Evolutionary conservation across 2,797 vertebrate genomes (phyloP), one percentile per base, ranked within the genome.

Genomic region (Coregonus suidteri): DNA sequence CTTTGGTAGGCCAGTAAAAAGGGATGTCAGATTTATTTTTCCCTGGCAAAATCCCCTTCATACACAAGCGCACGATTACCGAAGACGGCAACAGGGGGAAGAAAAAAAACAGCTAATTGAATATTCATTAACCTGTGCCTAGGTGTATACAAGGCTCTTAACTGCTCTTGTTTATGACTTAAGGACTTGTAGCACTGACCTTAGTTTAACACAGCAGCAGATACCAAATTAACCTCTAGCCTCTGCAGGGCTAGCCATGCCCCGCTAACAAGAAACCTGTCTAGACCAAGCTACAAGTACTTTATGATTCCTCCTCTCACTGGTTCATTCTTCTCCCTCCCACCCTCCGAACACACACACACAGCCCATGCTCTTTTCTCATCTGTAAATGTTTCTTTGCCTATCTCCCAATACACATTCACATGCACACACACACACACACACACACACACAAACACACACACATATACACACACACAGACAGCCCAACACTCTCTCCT

Each of bases 201-300:
- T 94, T 93, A 94, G 93, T 94, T 94, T 95, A 95, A 95, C 94
- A 94, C 92, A 86, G 93, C 89, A 90, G 93, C 94, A 95, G 94
- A 95, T 95, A 95, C 90, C 94, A 94, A 95, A 95, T 95, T 95
- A 95, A 94, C 95, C 95, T 95, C 93, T 94, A 93, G 92, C 94
- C 95, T 93, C 91, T 85, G 87, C 90, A 87, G 93, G 92, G 90
- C 93, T 93, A 93, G 89, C 91, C 85, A 91, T 93, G 93, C 91
- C 92, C 91, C 90, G 91, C 94, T 95, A 95, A 95, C 95, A 95
- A 95, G 95, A 93, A 93, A 92, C 93, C 93, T 95, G 94, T 95
- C 94, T 93, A 93, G 93, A 94, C 90, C 93, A 90, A 90, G 90
- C 3, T 91, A 94, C 92, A 91, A 91, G 90, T 93, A 90, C 93